Evolutionary conservation across 2,797 vertebrate species (phyloP).

Genomic region (Tangara arthus): DNA sequence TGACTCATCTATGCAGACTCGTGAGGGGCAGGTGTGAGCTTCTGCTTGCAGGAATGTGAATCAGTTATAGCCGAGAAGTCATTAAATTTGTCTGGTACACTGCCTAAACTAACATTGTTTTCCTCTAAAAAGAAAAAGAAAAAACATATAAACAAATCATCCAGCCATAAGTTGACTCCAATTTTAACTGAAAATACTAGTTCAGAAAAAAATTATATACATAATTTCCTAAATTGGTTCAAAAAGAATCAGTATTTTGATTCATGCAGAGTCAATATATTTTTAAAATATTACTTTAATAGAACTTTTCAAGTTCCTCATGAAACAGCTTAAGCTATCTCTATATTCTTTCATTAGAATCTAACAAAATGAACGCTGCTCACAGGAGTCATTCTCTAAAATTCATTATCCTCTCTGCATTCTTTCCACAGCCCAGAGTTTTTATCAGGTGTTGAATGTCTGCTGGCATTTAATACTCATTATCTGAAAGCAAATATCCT

Average conservation of each 20-base stretch:
- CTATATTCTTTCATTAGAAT: not conserved
- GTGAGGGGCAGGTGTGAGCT: not conserved
- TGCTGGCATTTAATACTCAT: slow-evolving; percentile 15
- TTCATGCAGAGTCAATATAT: not conserved
- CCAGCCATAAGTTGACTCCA: not conserved
- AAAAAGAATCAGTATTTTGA: not conserved
- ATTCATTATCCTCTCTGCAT: not conserved
- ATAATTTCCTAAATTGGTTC: not conserved
- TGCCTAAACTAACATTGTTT: not conserved
- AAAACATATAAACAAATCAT: not conserved
- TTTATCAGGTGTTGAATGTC: not conserved
- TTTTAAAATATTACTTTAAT: slow-evolving; percentile 9
- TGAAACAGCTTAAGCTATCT: not conserved
- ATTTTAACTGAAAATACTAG: not conserved
- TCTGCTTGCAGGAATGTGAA: not conserved
- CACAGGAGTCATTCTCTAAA: not conserved
- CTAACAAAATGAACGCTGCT: not conserved
- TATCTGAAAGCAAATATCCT: slow-evolving; percentile 21
- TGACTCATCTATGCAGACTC: not conserved
- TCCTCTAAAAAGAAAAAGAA: not conserved
- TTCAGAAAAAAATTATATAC: not conserved
- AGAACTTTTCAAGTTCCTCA: not conserved
- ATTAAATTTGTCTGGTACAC: not conserved
- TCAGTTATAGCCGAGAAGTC: not conserved
- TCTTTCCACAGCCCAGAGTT: not conserved